Percentiles rank a stretch among this genome's conserved stretches.
Evolutionary conservation across 2,888 invertebrate species (phyloP).

Genomic region (Xestobium rufovillosum): DNA sequence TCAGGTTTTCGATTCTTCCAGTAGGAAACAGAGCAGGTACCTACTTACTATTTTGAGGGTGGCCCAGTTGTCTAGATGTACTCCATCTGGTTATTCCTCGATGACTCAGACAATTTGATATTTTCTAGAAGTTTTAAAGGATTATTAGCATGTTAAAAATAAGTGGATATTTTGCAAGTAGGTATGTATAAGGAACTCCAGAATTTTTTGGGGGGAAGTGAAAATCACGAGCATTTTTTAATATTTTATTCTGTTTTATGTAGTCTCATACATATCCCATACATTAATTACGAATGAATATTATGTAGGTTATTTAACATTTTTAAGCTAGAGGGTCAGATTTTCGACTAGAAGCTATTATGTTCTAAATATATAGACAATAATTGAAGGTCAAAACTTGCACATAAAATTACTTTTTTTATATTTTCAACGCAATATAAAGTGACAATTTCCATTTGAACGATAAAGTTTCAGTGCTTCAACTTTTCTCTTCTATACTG

Average conservation of each 20-base stretch:
- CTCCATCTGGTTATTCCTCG: too few species aligned
- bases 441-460: conserved; percentile 27
- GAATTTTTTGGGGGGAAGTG: too few species aligned
- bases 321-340: conserved; percentile 39
- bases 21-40: too few species aligned
- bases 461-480: conserved; percentile 22
- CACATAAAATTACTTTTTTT: conserved; percentile 35
- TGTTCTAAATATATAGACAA: conserved; percentile 29
- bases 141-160: too few species aligned
- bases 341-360: conserved; percentile 39
- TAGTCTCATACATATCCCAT: conserved; percentile 48
- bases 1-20: too few species aligned
- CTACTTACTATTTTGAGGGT: too few species aligned
- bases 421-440: conserved; percentile 35
- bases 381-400: conserved; percentile 38
- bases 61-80: too few species aligned
- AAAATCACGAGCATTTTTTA: conserved; percentile 18
- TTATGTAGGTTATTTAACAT: conserved; percentile 41
- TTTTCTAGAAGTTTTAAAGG: too few species aligned
- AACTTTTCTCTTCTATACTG: conserved; percentile 22
- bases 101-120: too few species aligned
- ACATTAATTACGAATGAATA: conserved; percentile 46
- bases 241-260: conserved; percentile 36
- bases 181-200: too few species aligned
- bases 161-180: too few species aligned